phyloP scores from a whole-genome alignment of 2,113 vertebrate genomes.

The Canis aureus region DNA sequence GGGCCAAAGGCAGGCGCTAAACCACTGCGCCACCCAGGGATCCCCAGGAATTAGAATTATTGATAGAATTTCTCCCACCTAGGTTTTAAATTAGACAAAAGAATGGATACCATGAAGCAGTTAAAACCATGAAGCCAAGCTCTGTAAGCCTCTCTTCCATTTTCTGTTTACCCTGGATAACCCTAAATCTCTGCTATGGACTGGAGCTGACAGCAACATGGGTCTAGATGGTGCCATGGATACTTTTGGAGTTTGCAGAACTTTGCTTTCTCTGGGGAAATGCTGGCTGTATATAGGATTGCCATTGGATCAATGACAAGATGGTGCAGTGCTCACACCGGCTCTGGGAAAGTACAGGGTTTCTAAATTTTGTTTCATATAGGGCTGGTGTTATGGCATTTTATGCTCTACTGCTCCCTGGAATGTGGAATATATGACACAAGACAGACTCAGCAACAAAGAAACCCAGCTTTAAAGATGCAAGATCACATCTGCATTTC shows the following conservation, averaged over 20 bases:
- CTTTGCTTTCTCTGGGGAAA: background rate
- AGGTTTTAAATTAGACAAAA: slow-evolving; percentile 54
- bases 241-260: background rate
- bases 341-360: background rate
- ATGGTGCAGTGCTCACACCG: too few species aligned
- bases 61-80: slow-evolving; percentile 5
- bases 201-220: background rate
- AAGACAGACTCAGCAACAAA: background rate
- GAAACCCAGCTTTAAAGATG: slow-evolving; percentile 14
- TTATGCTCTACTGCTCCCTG: background rate
- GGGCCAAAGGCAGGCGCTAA: too few species aligned
- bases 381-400: background rate
- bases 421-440: background rate
- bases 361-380: background rate
- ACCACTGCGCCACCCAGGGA: too few species aligned
- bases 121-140: background rate
- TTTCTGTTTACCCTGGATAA: slow-evolving; percentile 35
- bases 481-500: background rate
- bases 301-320: background rate
- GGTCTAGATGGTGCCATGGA: background rate
- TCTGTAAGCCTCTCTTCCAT: slow-evolving; percentile 16
- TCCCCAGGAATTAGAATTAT: slow-evolving; percentile 28
- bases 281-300: background rate
- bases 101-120: background rate
- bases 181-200: background rate